Evolutionary conservation across 2,797 vertebrate species (phyloP), one percentile per base, ranked within the genome.

Genomic region (Oreortyx pictus): DNA sequence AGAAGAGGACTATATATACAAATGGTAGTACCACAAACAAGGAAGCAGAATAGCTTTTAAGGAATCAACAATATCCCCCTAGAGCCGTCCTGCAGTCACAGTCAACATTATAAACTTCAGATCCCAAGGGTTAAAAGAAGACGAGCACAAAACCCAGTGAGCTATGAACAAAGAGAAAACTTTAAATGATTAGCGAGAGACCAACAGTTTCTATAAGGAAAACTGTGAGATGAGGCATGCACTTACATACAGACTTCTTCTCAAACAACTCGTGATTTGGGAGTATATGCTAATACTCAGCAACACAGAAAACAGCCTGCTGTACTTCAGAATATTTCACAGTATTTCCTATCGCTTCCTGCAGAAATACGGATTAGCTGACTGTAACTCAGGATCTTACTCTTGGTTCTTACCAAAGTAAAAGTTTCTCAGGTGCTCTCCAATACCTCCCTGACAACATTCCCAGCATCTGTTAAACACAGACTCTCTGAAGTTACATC

Each of bases 241-340:
- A 8, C 35, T 47, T 59, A 52, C 54, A 54, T 15, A 59, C 17
- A 41, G 54, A 13, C 7, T 7, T 47, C 46, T 73, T 61, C 2
- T 0, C 14, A 47, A 57, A 31, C 5, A 66, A 27, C 17, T 76
- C 0, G 0, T 1, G 3, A 39, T 50, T 72, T 43, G 43, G n/a
- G 29, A 29, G 3, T 43, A 73, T 50, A 84, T 67, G 11, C 37
- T 37, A 87, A 25, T 52, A 50, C 39, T 82, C 47, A 67, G 35
- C 85, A 77, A 54, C 3, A 54, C 1, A 92, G 35, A 83, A 89
- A 52, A 70, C 15, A 72, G 13, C 7, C 52, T 54, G 43, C 46
- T 27, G 12, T 29, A 74, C 59, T 14, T 15, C 13, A 68, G 73
- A 77, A n/a, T 27, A 83, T 16, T 61, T 24, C 37, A 80, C 17